Conservation (phyloP, 1,140 invertebrate genomes). For the Samia ricini region DNA sequence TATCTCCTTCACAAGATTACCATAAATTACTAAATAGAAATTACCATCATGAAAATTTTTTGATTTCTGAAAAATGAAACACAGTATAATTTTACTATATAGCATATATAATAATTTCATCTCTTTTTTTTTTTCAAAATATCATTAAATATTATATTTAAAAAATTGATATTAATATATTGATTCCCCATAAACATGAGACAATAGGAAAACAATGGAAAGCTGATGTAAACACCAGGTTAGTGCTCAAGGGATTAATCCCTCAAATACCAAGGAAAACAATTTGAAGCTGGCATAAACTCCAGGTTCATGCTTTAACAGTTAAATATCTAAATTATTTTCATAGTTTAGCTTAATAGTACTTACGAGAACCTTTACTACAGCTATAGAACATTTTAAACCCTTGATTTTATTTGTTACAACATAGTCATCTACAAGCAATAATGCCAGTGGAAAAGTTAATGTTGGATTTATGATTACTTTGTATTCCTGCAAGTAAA, state of each 20-base stretch:
- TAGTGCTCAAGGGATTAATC: not conserved
- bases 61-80: slow-evolving; percentile 40
- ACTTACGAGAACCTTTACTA: slow-evolving; percentile 52
- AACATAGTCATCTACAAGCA: slow-evolving; percentile 55
- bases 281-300: not conserved
- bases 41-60: slow-evolving; percentile 50
- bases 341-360: not conserved
- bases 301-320: not conserved
- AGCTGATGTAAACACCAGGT: too few relatives aligned
- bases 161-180: slow-evolving; percentile 1
- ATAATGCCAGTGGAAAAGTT: slow-evolving; percentile 41
- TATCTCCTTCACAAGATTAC: slow-evolving; percentile 38
- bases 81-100: slow-evolving; percentile 10
- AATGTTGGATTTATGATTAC: slow-evolving; percentile 35
- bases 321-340: not conserved
- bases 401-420: slow-evolving; percentile 48
- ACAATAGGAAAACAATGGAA: not conserved
- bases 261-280: not conserved
- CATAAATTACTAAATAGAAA: slow-evolving; percentile 62
- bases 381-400: slow-evolving; percentile 37
- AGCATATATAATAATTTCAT: not conserved
- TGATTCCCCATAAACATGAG: not conserved
- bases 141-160: slow-evolving; percentile 1
- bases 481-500: slow-evolving; percentile 46
- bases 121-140: too few relatives aligned